Evolutionary conservation across 2,797 vertebrate genomes (phyloP), one percentile per base, ranked within the genome.

Genomic region (Euthynnus affinis): DNA sequence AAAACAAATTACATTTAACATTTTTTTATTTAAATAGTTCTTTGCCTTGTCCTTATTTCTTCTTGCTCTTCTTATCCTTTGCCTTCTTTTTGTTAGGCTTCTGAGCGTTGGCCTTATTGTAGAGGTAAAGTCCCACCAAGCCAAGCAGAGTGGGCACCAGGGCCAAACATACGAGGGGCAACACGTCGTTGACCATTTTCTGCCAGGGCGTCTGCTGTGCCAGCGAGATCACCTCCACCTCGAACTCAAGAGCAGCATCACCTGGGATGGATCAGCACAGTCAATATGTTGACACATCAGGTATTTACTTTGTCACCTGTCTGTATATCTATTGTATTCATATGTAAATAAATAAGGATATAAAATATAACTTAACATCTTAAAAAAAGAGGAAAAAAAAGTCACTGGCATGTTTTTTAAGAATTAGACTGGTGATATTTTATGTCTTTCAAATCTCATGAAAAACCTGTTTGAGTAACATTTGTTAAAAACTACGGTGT

Each of bases 21-120:
- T 64, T 67, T 64, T 82, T 93, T 93, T 95, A 95, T 94, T 95
- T 95, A 95, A 95, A 95, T 94, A 95, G 74, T 87, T 89, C 55
- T 82, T 78, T 82, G 56, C 65, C 74, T 65, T 20, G 59, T 84
- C 59, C 85, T 97, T 95, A 98, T 97, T 99, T 99, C 93, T 96
- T 99, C 95, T 99, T 99, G 94, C 94, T 98, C 93, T 96, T 97
- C 95, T 97, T 99, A 71, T 99, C 98, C 90, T 98, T 99, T 68
- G 95, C 92, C 90, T 97, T 98, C 94, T 97, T 98, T 94, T 97
- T 99, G 94, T 93, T 94, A 3, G 95, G 79, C 79, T 93, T 95
- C 86, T 97, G 95, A 18, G 86, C 83, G 15, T 73, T 96, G 87
- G 97, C 95, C 88, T 99, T 99, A 84, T 92, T 95, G 93, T 98